These are phyloP conservation scores for Enteromius unitaeniatus DNA, from an alignment of 2,797 vertebrate species.

Conservation along the genomic window DNA sequence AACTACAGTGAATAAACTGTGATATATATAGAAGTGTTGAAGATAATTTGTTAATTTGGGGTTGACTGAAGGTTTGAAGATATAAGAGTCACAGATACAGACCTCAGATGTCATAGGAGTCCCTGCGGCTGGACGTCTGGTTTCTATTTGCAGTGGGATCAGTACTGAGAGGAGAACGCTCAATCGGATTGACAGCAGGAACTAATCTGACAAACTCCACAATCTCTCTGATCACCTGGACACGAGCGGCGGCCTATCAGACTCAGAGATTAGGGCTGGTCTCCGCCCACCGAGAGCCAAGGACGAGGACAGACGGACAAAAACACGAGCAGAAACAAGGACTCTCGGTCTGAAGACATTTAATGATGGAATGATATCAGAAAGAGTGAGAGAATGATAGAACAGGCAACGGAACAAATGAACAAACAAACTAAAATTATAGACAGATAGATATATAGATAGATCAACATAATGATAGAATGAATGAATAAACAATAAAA, in stretches of 20 bases:
- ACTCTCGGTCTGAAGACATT: not conserved
- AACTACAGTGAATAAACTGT: no score
- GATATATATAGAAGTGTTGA: no score
- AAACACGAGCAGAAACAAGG: not conserved
- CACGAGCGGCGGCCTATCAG: slow-evolving; percentile 41
- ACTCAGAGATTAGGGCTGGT: slow-evolving; percentile 37
- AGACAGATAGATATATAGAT: not conserved
- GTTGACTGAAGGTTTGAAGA: no score
- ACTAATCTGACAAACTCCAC: slow-evolving; percentile 51
- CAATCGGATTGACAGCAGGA: slow-evolving; percentile 58
- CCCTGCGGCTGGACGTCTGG: not conserved
- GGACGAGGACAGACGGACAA: not conserved
- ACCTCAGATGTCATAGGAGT: slow-evolving; percentile 46
- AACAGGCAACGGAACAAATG: not conserved
- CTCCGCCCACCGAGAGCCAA: slow-evolving; percentile 5
- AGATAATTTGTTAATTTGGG: no score
- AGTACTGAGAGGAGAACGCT: slow-evolving; percentile 35
- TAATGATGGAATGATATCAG: slow-evolving; percentile 42
- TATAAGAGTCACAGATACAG: slow-evolving; percentile 20
- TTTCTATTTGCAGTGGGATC: slow-evolving; percentile 58
- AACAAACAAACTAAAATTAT: not conserved
- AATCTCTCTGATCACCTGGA: slow-evolving; percentile 28
- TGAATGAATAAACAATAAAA: no score
- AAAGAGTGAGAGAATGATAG: slow-evolving; percentile 14
- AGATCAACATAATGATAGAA: no score